Base-by-base conservation (phyloP, 2,797 vertebrate species). In the Hephaestus fuliginosus region DNA sequence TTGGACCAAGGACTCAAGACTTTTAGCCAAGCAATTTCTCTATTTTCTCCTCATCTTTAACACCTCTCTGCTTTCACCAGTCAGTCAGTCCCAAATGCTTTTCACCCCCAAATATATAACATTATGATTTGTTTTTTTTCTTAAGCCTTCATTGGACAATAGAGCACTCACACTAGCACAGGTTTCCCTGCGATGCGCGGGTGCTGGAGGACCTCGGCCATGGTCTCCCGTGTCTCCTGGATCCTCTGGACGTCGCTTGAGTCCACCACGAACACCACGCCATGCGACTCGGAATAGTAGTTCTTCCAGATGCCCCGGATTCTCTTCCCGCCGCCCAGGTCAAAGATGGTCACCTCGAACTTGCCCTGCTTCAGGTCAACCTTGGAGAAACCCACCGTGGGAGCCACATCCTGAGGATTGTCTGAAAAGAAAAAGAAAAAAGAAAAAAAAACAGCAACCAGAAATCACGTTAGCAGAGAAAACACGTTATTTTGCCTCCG, bases 251-350 rank as follows among this genome's bases (percentile, higher is more conserved):
- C 74, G 0, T 98, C 96, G 0, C 95, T 96, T 66, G 97, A 97
- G 90, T 97, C 97, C 78, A 97, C 95, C 62, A 97, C 96, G 7
- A 98, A 98, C 80, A 98, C 94, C 58, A 97, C 91, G 0, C 97
- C 97, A 0, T 97, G 94, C 0, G 97, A 96, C 78, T 96, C 94
- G 0, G 94, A 90, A 58, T 97, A 97, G 93, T 97, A 97, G 90
- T 95, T 96, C 68, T 95, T 96, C 97, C 97, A 97, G 74, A 92
- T 96, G 71, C 95, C 94, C 4, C 90, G 92, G 83, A 95, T 95
- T 18, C 94, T 92, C 78, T 92, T 93, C 4, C 97, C 96, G 0
- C 97, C 96, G 0, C 95, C 95, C 12, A 97, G 91, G 89, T 97
- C 97, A 0, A 97, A 96, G 81, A 98, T 93, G 52, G 96, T 96